phyloP scores from a whole-genome alignment of 2,113 vertebrate genomes.

The Ailurus styani region DNA sequence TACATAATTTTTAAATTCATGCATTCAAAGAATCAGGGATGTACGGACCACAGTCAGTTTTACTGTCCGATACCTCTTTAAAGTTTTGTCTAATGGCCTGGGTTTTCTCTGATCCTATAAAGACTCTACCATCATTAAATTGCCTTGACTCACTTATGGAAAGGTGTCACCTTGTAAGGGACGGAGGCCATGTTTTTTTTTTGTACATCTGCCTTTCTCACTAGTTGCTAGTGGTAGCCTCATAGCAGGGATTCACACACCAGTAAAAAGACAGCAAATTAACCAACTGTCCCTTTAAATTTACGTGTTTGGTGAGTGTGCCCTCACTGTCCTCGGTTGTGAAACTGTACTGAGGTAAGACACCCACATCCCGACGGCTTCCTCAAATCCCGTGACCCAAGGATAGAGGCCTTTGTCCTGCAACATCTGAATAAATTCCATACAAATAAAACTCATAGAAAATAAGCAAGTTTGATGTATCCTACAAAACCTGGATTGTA shows the following conservation, averaged over 20 bases:
- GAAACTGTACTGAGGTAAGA: not conserved
- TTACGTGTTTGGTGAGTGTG: rapidly evolving
- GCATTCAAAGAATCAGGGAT: not conserved
- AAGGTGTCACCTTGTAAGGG: not conserved
- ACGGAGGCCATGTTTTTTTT: rapidly evolving
- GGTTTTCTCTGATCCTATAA: not conserved
- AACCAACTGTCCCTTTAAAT: rapidly evolving
- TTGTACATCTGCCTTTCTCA: rapidly evolving
- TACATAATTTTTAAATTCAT: not conserved
- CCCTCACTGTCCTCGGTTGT: not conserved
- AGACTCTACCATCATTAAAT: rapidly evolving
- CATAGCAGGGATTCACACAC: not conserved
- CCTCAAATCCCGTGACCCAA: not conserved
- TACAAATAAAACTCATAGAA: not conserved
- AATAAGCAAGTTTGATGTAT: not conserved
- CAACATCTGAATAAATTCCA: not conserved
- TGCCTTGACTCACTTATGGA: not conserved
- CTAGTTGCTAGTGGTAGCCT: not conserved
- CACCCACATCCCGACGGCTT: rapidly evolving
- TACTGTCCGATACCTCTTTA: not conserved
- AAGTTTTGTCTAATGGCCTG: not conserved
- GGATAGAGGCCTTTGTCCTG: not conserved
- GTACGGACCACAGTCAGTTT: not conserved
- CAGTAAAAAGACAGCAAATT: not conserved
- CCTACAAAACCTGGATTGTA: rapidly evolving